phyloP scores from a whole-genome alignment of 2,888 invertebrate genomes.

The Drosophila mimica region DNA sequence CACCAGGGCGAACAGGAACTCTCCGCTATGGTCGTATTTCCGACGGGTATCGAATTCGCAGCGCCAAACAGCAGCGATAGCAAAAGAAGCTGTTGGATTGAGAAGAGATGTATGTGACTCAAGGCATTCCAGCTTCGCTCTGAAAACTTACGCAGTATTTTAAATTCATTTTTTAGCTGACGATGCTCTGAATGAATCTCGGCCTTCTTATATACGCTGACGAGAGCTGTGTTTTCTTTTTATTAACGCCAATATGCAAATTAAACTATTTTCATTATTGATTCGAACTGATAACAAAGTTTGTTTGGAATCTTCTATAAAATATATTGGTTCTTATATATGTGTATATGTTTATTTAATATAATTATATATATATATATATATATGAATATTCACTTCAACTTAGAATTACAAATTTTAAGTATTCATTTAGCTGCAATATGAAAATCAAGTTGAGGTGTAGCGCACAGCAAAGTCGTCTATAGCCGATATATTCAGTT shows the following conservation, averaged over 20 bases:
- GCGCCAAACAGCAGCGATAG: constrained; percentile 48
- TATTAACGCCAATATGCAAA: neutral
- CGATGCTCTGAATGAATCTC: neutral
- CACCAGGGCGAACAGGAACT: constrained; percentile 65
- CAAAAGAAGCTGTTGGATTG: constrained; percentile 43
- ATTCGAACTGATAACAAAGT: neutral
- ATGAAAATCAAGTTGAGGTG: too few relatives aligned
- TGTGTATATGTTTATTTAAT: neutral
- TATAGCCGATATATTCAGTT: neutral
- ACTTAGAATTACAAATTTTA: neutral
- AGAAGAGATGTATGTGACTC: neutral
- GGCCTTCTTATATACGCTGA: constrained; percentile 26
- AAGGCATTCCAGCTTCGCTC: neutral
- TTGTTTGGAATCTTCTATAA: neutral
- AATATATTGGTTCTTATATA: neutral
- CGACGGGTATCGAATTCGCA: constrained; percentile 11
- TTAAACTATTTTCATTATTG: neutral
- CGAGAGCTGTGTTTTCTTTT: neutral
- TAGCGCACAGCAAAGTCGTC: neutral
- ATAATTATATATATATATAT: neutral
- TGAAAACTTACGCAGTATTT: constrained; percentile 50
- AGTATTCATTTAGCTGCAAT: neutral
- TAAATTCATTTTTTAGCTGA: constrained; percentile 31
- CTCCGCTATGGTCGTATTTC: neutral
- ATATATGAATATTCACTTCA: neutral